Conservation (phyloP, 2,888 invertebrate species). For the Diaperis boleti region DNA sequence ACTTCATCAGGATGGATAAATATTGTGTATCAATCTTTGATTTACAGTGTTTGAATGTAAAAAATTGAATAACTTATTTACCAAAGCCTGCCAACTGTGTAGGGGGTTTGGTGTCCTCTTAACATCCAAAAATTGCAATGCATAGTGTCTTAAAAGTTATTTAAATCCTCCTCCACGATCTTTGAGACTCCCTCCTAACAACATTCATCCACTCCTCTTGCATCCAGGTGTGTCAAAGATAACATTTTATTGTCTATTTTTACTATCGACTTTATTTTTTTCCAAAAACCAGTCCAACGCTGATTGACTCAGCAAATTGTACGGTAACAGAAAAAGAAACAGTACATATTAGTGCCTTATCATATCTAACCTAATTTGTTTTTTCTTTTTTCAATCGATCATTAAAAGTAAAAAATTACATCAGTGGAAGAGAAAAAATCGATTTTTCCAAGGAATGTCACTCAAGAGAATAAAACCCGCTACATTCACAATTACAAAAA, state of each 20-base stretch:
- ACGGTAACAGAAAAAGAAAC: conserved; percentile 48
- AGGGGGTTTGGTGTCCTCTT: conserved; percentile 27
- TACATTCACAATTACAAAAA: conserved; percentile 15
- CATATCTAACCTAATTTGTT: conserved; percentile 23
- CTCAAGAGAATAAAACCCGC: conserved; percentile 13
- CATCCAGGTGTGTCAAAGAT: conserved; percentile 43
- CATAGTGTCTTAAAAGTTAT: conserved; percentile 33
- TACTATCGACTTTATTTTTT: conserved; percentile 49
- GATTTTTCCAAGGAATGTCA: conserved; percentile 32
- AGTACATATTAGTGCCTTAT: conserved; percentile 45
- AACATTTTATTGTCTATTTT: conserved; percentile 40
- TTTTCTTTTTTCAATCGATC: conserved; percentile 17
- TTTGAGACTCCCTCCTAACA: conserved; percentile 44
- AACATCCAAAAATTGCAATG: conserved; percentile 40
- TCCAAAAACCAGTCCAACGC: conserved; percentile 54
- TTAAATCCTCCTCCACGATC: conserved; percentile 42
- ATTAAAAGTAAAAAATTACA: conserved; percentile 29
- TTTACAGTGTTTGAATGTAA: conserved; percentile 31
- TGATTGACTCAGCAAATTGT: conserved; percentile 55
- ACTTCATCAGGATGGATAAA: conserved; percentile 13
- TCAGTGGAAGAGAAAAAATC: conserved; percentile 19
- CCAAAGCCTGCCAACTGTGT: conserved; percentile 26
- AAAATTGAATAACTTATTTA: conserved; percentile 40
- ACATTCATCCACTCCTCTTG: conserved; percentile 50
- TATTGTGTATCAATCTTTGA: conserved; percentile 22